These are phyloP conservation scores for Chorisops tibialis DNA, from an alignment of 2,888 invertebrate genomes.

Conservation along the genomic window DNA sequence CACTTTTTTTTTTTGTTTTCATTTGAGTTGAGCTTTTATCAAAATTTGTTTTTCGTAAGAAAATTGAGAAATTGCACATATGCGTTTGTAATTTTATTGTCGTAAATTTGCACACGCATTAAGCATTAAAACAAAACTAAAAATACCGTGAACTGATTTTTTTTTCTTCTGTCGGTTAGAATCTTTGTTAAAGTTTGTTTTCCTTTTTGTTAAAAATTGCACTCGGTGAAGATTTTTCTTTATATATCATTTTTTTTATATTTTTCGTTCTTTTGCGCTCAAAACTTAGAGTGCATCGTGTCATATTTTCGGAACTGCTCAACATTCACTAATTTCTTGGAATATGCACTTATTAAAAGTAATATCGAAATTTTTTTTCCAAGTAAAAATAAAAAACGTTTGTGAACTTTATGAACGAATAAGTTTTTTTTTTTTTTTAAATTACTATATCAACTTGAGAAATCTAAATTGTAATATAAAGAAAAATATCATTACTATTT, in stretches of 20 bases:
- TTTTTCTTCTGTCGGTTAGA: not conserved
- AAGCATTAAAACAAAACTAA: not conserved
- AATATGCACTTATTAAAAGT: slow-evolving; percentile 6
- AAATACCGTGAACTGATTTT: not conserved
- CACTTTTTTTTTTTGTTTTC: slow-evolving; percentile 27
- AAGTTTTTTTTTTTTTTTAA: not conserved
- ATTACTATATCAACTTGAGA: not conserved
- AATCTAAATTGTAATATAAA: too few species aligned
- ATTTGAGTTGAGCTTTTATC: slow-evolving; percentile 31
- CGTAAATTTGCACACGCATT: slow-evolving; percentile 11
- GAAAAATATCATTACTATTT: not conserved
- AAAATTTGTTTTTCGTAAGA: not conserved
- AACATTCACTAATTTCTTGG: slow-evolving; percentile 13
- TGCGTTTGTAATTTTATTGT: not conserved
- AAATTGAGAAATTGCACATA: not conserved
- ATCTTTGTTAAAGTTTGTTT: not conserved
- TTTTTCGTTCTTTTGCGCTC: not conserved
- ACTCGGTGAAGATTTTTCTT: too few species aligned
- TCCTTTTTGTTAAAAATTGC: too few species aligned
- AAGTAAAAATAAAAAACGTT: slow-evolving; percentile 1
- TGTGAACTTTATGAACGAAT: slow-evolving; percentile 11
- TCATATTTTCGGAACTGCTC: slow-evolving; percentile 23
- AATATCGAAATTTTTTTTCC: not conserved
- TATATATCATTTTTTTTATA: not conserved
- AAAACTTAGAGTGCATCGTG: slow-evolving; percentile 2